phyloP scores from a whole-genome alignment of 2,797 vertebrate species.

The Carapus acus region DNA sequence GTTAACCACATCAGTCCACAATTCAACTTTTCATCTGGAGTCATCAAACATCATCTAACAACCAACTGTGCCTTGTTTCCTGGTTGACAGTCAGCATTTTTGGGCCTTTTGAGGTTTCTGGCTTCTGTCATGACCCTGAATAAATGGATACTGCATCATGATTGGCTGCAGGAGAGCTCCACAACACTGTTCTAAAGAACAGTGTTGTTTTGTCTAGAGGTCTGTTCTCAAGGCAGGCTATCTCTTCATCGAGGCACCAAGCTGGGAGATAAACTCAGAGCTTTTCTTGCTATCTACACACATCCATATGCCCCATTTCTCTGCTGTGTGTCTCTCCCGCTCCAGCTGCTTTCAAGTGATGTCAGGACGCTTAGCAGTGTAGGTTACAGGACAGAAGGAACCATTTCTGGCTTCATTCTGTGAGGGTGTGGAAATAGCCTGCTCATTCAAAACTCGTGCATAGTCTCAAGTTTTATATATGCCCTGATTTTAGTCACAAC shows the following conservation, averaged over 20 bases:
- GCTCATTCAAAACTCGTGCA: slow-evolving; percentile 14
- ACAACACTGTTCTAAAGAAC: slow-evolving; percentile 34
- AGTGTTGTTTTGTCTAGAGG: slow-evolving; percentile 71
- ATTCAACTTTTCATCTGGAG: neutral
- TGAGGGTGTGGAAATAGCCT: neutral
- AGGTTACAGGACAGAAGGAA: slow-evolving; percentile 6
- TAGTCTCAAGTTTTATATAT: too few species aligned
- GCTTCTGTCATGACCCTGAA: slow-evolving; percentile 42
- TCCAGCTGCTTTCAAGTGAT: slow-evolving; percentile 14
- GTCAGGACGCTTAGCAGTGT: slow-evolving; percentile 27
- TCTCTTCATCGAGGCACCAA: slow-evolving; percentile 69
- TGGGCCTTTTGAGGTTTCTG: slow-evolving; percentile 31
- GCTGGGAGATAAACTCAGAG: slow-evolving; percentile 60
- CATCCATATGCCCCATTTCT: slow-evolving; percentile 10
- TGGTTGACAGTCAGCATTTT: slow-evolving; percentile 21
- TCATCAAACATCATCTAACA: slow-evolving; percentile 12
- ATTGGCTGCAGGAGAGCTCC: slow-evolving; percentile 21
- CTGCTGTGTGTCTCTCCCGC: slow-evolving; percentile 2
- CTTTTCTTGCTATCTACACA: slow-evolving; percentile 39
- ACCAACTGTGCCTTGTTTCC: slow-evolving; percentile 5
- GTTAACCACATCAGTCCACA: too few species aligned
- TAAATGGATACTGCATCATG: slow-evolving; percentile 53
- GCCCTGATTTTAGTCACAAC: neutral
- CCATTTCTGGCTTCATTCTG: neutral
- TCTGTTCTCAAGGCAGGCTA: slow-evolving; percentile 48